A percentile compares a stretch with the other conserved stretches of the same genome.
Conservation (phyloP, 1,140 invertebrate genomes). For the Proales similis region DNA sequence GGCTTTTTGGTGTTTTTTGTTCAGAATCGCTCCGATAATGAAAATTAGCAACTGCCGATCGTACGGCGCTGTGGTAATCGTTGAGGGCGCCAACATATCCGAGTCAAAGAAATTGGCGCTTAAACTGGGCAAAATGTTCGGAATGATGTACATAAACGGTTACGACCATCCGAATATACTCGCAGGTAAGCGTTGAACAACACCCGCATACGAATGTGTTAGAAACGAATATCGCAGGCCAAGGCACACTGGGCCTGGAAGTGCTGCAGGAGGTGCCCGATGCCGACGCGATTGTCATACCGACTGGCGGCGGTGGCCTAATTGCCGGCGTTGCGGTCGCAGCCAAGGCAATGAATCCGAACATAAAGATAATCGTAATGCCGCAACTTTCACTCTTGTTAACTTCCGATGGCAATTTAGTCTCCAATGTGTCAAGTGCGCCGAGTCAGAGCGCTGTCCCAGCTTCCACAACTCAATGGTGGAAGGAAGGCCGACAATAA, state of each 20-base stretch:
- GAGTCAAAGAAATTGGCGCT: conserved; percentile 53
- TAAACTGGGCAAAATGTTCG: conserved; percentile 21
- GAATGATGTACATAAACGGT: conserved; percentile 36
- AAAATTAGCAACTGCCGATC: conserved; percentile 77
- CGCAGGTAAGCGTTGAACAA: conserved; percentile 42
- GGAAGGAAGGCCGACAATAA: conserved; percentile 62
- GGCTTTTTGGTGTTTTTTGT: not conserved
- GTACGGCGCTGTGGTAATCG: conserved; percentile 73
- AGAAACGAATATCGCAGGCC: conserved; percentile 70
- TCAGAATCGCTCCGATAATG: conserved; percentile 74
- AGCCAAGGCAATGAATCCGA: conserved; percentile 72
- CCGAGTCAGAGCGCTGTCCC: conserved; percentile 79
- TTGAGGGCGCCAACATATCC: conserved; percentile 73
- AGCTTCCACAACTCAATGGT: conserved; percentile 69
- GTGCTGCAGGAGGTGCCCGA: conserved; percentile 69
- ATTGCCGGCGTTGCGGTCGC: conserved; percentile 78
- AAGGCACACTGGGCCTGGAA: conserved; percentile 82
- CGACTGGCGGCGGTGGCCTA: conserved; percentile 75
- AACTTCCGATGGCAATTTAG: not conserved
- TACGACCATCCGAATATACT: not conserved
- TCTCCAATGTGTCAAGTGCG: conserved; percentile 61
- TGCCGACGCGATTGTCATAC: conserved; percentile 60
- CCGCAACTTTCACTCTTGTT: not conserved
- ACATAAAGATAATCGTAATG: conserved; percentile 60
- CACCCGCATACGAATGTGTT: conserved; percentile 88